Base-by-base conservation (phyloP, 2,888 invertebrate genomes). In the Drosophila koepferae region DNA sequence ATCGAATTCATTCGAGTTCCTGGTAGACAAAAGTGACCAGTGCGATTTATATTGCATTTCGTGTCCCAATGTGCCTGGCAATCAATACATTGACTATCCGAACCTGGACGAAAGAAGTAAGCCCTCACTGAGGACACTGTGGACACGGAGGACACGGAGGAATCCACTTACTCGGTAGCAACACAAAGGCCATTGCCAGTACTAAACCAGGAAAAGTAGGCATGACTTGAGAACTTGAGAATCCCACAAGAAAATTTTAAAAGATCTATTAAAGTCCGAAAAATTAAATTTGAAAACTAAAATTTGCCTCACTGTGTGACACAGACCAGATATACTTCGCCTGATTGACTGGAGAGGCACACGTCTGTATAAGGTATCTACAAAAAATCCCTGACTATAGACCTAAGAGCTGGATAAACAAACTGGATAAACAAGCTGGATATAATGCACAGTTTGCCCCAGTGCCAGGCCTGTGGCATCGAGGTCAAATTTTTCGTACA, bases 11-110 rank as follows among this genome's bases (percentile, higher is more conserved):
- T 6, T 28, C 28, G 28, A 28, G 28, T 6, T 34, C 71, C 71
- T 0, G 1, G 5, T 6, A 20, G 28, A 28, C 82, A 80, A 36
- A 18, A 70, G 28, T 44, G 69, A 0, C 71, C 83, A 6, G 81
- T 53, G n/a, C 7, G 7, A 0, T 38, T 51, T 4, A 48, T 1
- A 0, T 2, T 3, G n/a, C 62, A 69, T 44, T 10, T 59, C 62
- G 14, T 4, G 69, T 0, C 4, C 7, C 0, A 28, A 23, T 3
- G 7, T 46, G 6, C 7, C 10, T n/a, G 9, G 2, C 76, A 77
- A 48, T 75, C 49, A 3, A 58, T 23, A 28, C 28, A 72, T 76
- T 43, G 68, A 14, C 62, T 38, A 9, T 28, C 10, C 10, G 60
- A 0, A 34, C 16, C 76, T 75, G 23, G 7, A 5, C 7, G 20